These are phyloP conservation scores for Lasiurus cinereus DNA, from an alignment of 2,113 vertebrate species.

Conservation along the genomic window DNA sequence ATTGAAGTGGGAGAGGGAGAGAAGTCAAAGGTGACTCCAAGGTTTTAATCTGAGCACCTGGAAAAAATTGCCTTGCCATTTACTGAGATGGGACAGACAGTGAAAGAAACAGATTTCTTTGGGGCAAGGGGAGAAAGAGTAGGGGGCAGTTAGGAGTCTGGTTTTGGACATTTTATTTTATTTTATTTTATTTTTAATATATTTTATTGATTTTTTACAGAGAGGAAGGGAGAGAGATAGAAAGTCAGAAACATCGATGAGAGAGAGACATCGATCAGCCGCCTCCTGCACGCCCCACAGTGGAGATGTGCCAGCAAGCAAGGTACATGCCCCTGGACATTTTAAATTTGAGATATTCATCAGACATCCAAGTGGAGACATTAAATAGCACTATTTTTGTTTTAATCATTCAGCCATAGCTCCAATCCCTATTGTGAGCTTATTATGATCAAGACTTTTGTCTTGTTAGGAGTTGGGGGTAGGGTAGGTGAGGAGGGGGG, in stretches of 20 bases:
- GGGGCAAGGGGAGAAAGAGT: too few relatives aligned
- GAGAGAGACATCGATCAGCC: too few relatives aligned
- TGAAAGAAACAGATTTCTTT: conserved; percentile 17
- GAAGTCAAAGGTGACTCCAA: background rate
- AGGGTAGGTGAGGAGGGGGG: too few relatives aligned
- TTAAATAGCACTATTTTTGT: background rate
- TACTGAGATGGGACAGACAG: background rate
- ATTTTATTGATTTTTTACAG: too few relatives aligned
- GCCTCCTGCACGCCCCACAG: too few relatives aligned
- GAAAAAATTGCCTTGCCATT: conserved; percentile 12
- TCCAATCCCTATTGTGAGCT: background rate
- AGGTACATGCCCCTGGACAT: too few relatives aligned
- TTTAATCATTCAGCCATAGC: background rate
- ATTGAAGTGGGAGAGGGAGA: background rate
- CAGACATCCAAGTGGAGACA: background rate
- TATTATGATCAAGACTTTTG: background rate
- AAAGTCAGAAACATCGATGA: too few relatives aligned
- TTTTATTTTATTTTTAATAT: too few relatives aligned
- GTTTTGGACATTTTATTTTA: conserved; percentile 12
- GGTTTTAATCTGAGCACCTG: background rate
- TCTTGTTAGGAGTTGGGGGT: background rate
- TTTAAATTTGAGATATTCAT: conserved; percentile 20
- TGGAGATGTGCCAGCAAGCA: too few relatives aligned
- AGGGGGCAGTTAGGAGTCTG: background rate
- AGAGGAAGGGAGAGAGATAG: too few relatives aligned